A percentile compares a stretch with the other conserved stretches of the same genome.
Conservation (phyloP, 2,888 invertebrate species). For the Luperina testacea region DNA sequence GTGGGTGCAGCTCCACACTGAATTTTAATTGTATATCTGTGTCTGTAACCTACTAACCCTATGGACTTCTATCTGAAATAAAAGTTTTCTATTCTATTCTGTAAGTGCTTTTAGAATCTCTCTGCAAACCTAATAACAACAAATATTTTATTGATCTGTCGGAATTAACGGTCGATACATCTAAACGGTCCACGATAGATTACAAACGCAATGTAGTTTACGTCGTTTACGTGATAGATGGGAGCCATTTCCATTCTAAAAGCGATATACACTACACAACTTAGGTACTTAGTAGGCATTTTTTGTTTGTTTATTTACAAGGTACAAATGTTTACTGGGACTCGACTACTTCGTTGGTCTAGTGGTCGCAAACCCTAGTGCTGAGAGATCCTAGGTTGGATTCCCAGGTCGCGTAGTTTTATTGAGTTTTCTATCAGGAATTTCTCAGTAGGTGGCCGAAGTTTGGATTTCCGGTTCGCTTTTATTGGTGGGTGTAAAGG, state of each 20-base stretch:
- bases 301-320: neutral
- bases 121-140: conserved; percentile 6
- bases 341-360: neutral
- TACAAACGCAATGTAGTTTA: conserved; percentile 54
- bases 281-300: conserved; percentile 4
- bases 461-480: too few species aligned
- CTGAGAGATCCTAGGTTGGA: too few species aligned
- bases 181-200: conserved; percentile 50
- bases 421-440: too few species aligned
- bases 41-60: neutral
- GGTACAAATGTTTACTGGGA: neutral
- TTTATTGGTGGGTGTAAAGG: too few species aligned
- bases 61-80: neutral
- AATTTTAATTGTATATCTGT: too few species aligned
- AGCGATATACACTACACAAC: neutral
- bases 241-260: conserved; percentile 29
- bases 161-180: conserved; percentile 52
- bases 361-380: neutral
- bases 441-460: too few species aligned
- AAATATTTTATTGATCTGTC: conserved; percentile 53
- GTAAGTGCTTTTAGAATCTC: conserved; percentile 25
- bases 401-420: too few species aligned
- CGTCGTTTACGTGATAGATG: conserved; percentile 44
- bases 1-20: too few species aligned
- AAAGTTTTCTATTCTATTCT: neutral